These are phyloP conservation scores for Porites lutea DNA, from an alignment of 64 coral and sea anemone species.

Conservation along the genomic window DNA sequence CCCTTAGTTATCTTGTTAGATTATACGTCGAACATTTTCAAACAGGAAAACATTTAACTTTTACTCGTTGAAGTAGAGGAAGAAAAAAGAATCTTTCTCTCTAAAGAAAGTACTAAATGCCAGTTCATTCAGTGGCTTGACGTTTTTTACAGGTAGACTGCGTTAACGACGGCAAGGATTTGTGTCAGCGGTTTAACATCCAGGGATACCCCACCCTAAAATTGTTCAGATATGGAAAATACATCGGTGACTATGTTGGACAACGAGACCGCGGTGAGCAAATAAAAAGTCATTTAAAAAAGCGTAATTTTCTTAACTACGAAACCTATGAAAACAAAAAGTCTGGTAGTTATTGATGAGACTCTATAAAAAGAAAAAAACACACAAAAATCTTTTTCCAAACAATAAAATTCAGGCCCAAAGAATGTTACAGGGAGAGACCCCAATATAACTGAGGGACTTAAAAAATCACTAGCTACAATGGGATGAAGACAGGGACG, in stretches of 20 bases:
- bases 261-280: constrained; percentile 64
- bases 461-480: too few relatives aligned
- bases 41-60: too few relatives aligned
- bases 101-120: too few relatives aligned
- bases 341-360: neutral
- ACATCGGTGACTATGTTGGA: constrained; percentile 87
- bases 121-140: neutral
- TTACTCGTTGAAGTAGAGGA: neutral
- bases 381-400: too few relatives aligned
- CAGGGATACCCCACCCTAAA: constrained; percentile 84
- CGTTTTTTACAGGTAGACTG: constrained; percentile 71
- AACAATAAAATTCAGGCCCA: too few relatives aligned
- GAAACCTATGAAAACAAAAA: neutral
- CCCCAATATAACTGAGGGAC: too few relatives aligned
- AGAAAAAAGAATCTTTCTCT: neutral
- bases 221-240: constrained; percentile 83
- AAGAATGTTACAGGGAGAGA: too few relatives aligned
- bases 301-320: too few relatives aligned
- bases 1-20: too few relatives aligned
- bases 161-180: constrained; percentile 49
- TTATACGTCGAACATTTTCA: too few relatives aligned
- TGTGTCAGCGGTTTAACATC: constrained; percentile 84
- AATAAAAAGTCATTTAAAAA: neutral
- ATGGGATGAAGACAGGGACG: too few relatives aligned
- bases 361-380: neutral